Base-by-base conservation (phyloP, 2,888 invertebrate genomes). In the Standfussiana lucernea region DNA sequence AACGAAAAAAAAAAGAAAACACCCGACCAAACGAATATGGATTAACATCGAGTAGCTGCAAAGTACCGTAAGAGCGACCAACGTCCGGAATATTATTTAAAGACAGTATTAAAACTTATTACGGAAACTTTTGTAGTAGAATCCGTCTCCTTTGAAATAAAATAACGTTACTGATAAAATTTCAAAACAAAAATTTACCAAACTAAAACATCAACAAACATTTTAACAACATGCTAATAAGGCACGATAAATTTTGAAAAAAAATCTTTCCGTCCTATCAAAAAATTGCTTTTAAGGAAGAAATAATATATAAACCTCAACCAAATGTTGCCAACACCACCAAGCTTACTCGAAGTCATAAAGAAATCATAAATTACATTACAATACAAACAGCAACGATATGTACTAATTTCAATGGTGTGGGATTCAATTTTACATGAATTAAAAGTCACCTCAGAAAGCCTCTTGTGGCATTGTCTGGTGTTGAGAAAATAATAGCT, bases 381-480 rank as follows among this genome's bases (percentile, higher is more conserved):
- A 92, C 91, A 92, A 92, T 91, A 89, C 90, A 86, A 87, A 90
- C 88, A 89, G 85, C 83, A 84, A 89, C 88, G 85, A 88, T 90
- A 89, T 88, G 91, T 89, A 89, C 93, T 93, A 92, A 93, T 93
- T 93, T 92, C 91, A 93, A 93, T 92, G 90, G 91, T 86, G 88
- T 88, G 86, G 89, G 90, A 90, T 92, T 92, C 92, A 92, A 93
- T 92, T 92, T 91, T 91, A 90, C 91, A 91, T 88, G 91, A 92
- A 91, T 92, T 91, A 90, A 91, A 90, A 87, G 86, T 86, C 86
- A 70, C 81, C 83, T 85, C 84, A 76, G 75, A 77, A 77, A 77
- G 76, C 78, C 84, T 87, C 86, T 89, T 86, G 76, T 84, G 83
- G 84, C 85, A 90, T 92, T 92, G 92, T 91, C 86, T 89, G 89